Base-by-base conservation (phyloP, 2,888 invertebrate genomes). In the Alloscopus bannaensis region DNA sequence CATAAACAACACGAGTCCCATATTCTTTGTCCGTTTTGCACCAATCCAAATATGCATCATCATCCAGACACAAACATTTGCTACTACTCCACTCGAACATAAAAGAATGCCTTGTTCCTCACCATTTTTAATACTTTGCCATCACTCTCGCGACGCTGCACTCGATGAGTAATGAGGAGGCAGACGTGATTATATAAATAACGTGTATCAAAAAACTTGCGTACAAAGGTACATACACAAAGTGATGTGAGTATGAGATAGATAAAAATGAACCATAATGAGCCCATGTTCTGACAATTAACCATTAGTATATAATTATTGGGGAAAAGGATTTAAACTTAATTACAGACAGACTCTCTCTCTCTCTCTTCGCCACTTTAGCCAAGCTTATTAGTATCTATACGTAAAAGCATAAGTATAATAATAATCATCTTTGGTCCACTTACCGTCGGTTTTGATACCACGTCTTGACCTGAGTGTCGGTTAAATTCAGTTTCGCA, bases 401-500 rank as follows among this genome's bases (percentile, higher is more conserved):
- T 8, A 55, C 11, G 20, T 57, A 55, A 52, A 68, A 62, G 2
- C 26, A n/a, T 57, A 57, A 2, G 8, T 29, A 28, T 57, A 71
- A 62, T 20, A 40, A 40, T 40, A 36, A 60, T 60, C 31, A 26
- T 59, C 57, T 57, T 24, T 50, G 40, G 47, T 40, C 55, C 42
- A 59, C 92, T 91, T 88, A 97, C 98, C 98, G 93, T 91, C 99
- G 91, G 88, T 99, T 99, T 89, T 99, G 98, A 90, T 99, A 99
- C 99, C 99, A 99, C 87, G 99, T 99, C 90, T 99, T 99, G 88
- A 99, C 99, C 91, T 99, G 99, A 66, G 99, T 99, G 89, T 99
- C 99, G 52, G 97, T 97, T 77, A 99, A 92, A 87, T 96, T 95
- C 86, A 99, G 91, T 90, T 96, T 96, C 78, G 97, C 95, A 0